Conservation (phyloP, 2,113 vertebrate genomes). For the Upupa epops region DNA sequence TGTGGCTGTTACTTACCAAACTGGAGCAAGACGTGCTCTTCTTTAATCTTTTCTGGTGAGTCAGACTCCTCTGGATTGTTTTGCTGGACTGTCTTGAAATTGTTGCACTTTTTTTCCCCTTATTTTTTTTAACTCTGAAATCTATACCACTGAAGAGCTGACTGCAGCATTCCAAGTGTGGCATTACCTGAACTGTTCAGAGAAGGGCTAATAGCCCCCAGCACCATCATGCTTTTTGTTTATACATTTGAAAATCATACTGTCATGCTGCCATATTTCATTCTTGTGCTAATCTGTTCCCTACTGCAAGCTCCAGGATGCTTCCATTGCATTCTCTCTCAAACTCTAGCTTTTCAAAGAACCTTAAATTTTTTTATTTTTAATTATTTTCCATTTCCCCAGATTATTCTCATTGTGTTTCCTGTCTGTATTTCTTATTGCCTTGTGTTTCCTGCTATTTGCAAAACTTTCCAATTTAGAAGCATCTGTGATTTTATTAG, state of each 20-base stretch:
- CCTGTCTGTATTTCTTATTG: constrained; percentile 45
- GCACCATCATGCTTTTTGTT: neutral
- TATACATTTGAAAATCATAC: neutral
- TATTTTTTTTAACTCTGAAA: neutral
- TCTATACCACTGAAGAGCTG: neutral
- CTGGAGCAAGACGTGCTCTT: constrained; percentile 2
- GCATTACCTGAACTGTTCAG: neutral
- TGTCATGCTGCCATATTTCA: neutral
- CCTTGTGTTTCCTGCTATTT: constrained; percentile 38
- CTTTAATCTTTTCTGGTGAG: constrained; percentile 47
- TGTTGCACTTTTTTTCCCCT: neutral
- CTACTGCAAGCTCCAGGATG: neutral
- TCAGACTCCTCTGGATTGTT: neutral
- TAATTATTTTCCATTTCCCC: constrained; percentile 43
- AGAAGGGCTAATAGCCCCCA: neutral
- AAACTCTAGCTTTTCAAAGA: neutral
- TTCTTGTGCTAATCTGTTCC: neutral
- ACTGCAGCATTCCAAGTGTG: neutral
- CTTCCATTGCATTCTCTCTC: neutral
- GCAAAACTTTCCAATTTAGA: constrained; percentile 50
- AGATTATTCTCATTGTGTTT: neutral
- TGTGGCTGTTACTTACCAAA: constrained; percentile 31
- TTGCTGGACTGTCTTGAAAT: neutral
- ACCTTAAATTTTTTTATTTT: constrained; percentile 39
- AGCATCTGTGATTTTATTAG: constrained; percentile 62